These are phyloP conservation scores for Gibbula magus DNA, from an alignment of 2,888 invertebrate genomes.

Conservation along the genomic window DNA sequence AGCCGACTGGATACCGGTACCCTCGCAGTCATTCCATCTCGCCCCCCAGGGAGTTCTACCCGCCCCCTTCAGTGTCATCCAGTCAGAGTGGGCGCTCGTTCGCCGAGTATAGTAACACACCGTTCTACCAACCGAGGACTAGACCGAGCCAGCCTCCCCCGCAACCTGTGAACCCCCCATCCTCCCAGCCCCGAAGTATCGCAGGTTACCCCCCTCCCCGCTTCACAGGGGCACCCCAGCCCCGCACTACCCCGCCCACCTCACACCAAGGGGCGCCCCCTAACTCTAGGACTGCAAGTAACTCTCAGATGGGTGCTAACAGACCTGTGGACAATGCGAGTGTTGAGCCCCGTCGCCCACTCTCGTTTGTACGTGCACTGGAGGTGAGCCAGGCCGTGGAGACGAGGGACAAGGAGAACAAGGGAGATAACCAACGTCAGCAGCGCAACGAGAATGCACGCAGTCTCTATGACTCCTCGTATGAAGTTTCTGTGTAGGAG, in stretches of 20 bases:
- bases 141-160: constrained; percentile 8
- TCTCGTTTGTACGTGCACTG: constrained; percentile 74
- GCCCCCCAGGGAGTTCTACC: not conserved
- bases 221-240: constrained; percentile 34
- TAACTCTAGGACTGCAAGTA: constrained; percentile 20
- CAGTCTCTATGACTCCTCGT: constrained; percentile 64
- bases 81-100: constrained; percentile 4
- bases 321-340: constrained; percentile 33
- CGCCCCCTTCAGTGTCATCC: not conserved
- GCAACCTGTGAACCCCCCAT: not conserved
- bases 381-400: constrained; percentile 73
- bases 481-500: constrained; percentile 66
- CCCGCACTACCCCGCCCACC: constrained; percentile 28
- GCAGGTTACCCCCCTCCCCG: not conserved
- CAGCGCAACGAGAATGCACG: constrained; percentile 42
- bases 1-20: not conserved
- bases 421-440: constrained; percentile 35
- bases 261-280: constrained; percentile 2
- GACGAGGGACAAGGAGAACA: constrained; percentile 49
- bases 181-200: constrained; percentile 24
- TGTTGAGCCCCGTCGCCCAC: constrained; percentile 60
- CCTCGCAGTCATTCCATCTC: constrained; percentile 27
- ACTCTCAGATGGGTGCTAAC: constrained; percentile 27
- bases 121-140: not conserved
- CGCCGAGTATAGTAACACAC: not conserved